Evolutionary conservation across 2,797 vertebrate species (phyloP), one percentile per base, ranked within the genome.

Genomic region (Trachurus trachurus): DNA sequence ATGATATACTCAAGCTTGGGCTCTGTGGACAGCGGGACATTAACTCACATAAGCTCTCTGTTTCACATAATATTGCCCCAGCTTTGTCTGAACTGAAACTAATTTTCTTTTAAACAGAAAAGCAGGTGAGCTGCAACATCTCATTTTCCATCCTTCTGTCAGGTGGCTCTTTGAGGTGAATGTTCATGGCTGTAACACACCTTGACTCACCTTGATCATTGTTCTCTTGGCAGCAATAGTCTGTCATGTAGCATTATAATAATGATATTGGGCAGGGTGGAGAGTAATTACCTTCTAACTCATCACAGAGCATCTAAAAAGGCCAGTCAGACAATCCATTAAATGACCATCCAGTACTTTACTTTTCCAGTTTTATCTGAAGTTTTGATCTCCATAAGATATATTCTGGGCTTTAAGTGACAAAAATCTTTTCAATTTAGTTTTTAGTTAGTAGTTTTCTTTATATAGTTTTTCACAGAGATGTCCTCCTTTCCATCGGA

Each of bases 131-230:
- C 63, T 80, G 82, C 82, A 87, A 72, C 68, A 63, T 75, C 52
- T 71, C 15, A 71, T 84, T 85, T 70, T 58, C 74, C 56, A 66
- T 68, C 47, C 76, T 75, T 58, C 71, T 74, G 84, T 86, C 89
- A 89, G 80, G 50, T 71, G 66, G 71, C 59, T 66, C 66, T 79
- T 78, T 84, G 81, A 88, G 87, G 86, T 87, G 78, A 80, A 87
- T 81, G 73, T 85, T 84, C 83, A 84, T 42, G 87, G 80, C 70
- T 59, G 57, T 89, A 89, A 92, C 80, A 40, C 52, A 80, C 77
- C 68, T 84, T 90, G 91, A 93, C 91, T 87, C 82, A 71, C 71
- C 57, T 47, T 72, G 78, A 80, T 83, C 81, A 81, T 66, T 69
- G 71, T 81, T 52, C 69, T 78, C 65, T 69, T 37, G 66, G 71